phyloP scores from a whole-genome alignment of 2,888 invertebrate genomes.

The Lamproptera curius region DNA sequence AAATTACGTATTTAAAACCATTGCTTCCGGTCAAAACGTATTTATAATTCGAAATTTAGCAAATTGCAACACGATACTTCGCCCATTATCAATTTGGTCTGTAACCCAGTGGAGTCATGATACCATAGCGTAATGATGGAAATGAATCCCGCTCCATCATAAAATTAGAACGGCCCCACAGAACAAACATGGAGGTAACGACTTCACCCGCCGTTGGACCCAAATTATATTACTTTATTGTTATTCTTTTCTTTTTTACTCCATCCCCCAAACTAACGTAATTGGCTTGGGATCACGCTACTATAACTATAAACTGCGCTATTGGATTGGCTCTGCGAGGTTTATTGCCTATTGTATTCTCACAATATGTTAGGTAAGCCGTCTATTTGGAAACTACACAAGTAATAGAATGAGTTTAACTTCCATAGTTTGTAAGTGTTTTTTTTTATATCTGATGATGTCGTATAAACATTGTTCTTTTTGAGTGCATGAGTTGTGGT shows the following conservation, averaged over 20 bases:
- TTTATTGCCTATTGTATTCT: slow-evolving; percentile 29
- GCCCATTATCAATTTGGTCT: slow-evolving; percentile 37
- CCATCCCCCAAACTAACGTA: slow-evolving; percentile 71
- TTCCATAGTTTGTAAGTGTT: too few species aligned
- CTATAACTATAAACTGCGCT: slow-evolving; percentile 67
- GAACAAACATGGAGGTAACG: slow-evolving; percentile 63
- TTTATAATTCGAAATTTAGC: slow-evolving; percentile 8
- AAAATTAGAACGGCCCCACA: slow-evolving; percentile 63
- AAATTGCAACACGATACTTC: slow-evolving; percentile 10
- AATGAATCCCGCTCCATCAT: slow-evolving; percentile 58
- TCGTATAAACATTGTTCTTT: too few species aligned
- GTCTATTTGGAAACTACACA: slow-evolving; percentile 15
- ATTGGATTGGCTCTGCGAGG: slow-evolving; percentile 63
- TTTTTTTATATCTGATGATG: too few species aligned
- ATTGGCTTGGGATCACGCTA: slow-evolving; percentile 75
- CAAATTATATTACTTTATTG: slow-evolving; percentile 77
- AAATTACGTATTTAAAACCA: too few species aligned
- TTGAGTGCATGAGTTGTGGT: too few species aligned
- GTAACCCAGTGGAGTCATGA: slow-evolving; percentile 33
- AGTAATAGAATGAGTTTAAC: neutral
- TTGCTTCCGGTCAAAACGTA: too few species aligned
- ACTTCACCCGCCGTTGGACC: slow-evolving; percentile 54
- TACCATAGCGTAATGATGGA: slow-evolving; percentile 51
- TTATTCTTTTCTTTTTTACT: slow-evolving; percentile 67
- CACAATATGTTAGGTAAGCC: slow-evolving; percentile 20